These are phyloP conservation scores for Falco naumanni DNA, from an alignment of 2,797 vertebrate species.

Conservation along the genomic window DNA sequence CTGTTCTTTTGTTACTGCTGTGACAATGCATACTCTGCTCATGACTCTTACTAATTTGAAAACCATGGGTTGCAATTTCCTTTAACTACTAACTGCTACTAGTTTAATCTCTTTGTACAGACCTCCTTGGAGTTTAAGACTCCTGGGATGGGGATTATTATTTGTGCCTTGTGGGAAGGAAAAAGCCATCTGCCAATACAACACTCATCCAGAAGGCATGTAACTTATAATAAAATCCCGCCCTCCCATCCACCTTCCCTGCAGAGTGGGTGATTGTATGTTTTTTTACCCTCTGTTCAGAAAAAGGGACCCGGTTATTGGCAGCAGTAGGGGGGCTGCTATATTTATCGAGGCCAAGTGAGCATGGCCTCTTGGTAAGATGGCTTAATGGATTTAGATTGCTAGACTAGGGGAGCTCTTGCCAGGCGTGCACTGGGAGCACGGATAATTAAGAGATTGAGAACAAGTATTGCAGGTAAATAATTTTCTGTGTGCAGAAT, in stretches of 20 bases:
- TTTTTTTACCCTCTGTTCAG: slow-evolving; percentile 39
- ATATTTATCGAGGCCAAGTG: slow-evolving; percentile 60
- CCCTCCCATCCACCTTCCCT: slow-evolving; percentile 36
- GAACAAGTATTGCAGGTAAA: not conserved
- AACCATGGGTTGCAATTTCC: slow-evolving; percentile 65
- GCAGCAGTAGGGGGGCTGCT: slow-evolving; percentile 31
- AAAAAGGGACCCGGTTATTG: slow-evolving; percentile 40
- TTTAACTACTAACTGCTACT: slow-evolving; percentile 57
- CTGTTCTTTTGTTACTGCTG: slow-evolving; percentile 3
- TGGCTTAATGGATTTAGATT: slow-evolving; percentile 49
- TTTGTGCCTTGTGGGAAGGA: slow-evolving; percentile 50
- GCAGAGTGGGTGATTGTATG: slow-evolving; percentile 57
- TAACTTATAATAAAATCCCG: slow-evolving; percentile 43
- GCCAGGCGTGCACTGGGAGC: not conserved
- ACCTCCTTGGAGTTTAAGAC: slow-evolving; percentile 50
- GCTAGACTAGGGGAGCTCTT: slow-evolving; percentile 11
- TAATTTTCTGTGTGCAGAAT: not conserved
- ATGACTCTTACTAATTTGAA: slow-evolving; percentile 63
- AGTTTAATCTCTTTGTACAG: slow-evolving; percentile 58
- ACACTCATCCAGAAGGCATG: slow-evolving; percentile 64
- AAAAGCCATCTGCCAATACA: slow-evolving; percentile 65
- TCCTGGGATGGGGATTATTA: slow-evolving; percentile 48
- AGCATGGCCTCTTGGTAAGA: slow-evolving; percentile 46
- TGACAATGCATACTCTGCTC: slow-evolving; percentile 10
- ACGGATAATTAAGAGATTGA: slow-evolving; percentile 23